Evolutionary conservation across 2,113 vertebrate genomes (phyloP).

Genomic region (Colossoma macropomum): DNA sequence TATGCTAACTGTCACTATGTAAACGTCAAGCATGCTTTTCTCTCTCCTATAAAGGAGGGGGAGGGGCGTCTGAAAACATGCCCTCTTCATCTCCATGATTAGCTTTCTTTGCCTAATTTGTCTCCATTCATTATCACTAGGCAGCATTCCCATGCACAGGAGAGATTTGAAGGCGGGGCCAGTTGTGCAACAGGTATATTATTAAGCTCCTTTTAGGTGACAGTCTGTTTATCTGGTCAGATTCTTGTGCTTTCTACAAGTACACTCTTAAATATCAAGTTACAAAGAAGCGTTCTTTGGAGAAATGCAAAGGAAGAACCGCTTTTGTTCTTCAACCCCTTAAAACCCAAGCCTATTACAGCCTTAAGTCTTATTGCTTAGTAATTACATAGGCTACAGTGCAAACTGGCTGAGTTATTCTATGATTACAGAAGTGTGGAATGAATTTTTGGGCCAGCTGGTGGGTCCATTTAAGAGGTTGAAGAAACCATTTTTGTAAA

Average conservation of each 20-base stretch:
- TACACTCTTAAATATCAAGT: not conserved
- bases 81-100: not conserved
- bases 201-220: not conserved
- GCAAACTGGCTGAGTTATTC: too few species aligned
- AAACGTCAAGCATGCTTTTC: slow-evolving; percentile 81
- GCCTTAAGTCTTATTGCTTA: too few species aligned
- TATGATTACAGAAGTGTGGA: too few species aligned
- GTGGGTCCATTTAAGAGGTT: too few species aligned
- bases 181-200: not conserved
- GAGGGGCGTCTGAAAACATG: not conserved
- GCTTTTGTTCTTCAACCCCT: too few species aligned
- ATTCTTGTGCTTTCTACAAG: not conserved
- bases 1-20: slow-evolving; percentile 82
- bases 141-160: not conserved
- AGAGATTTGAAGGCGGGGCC: not conserved
- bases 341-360: too few species aligned
- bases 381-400: too few species aligned
- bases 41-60: slow-evolving; percentile 54
- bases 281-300: too few species aligned
- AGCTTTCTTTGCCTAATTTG: slow-evolving; percentile 19
- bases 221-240: not conserved
- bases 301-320: too few species aligned
- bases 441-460: too few species aligned
- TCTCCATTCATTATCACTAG: not conserved
- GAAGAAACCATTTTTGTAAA: too few species aligned